A percentile compares a stretch with the other conserved stretches of the same genome.
These are phyloP conservation scores for Menura novaehollandiae DNA, from an alignment of 2,113 vertebrate species.

Conservation along the genomic window DNA sequence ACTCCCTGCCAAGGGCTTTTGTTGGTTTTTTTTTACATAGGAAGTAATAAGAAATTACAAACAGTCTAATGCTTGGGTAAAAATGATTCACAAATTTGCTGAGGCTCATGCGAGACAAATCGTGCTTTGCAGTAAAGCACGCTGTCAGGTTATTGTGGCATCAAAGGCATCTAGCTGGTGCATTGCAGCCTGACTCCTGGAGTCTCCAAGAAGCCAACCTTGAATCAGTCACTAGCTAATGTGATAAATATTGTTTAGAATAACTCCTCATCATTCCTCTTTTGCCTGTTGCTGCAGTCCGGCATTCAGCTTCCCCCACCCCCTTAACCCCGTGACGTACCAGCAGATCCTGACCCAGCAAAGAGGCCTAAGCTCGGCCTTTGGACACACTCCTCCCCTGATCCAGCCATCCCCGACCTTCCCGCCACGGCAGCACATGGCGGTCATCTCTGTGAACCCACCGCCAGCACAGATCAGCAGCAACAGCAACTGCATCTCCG, in stretches of 20 bases:
- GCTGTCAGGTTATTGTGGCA: background rate
- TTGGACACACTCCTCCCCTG: slow-evolving; percentile 90
- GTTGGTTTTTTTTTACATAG: background rate
- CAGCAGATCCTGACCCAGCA: slow-evolving; percentile 96
- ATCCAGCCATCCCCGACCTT: slow-evolving; percentile 86
- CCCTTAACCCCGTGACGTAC: slow-evolving; percentile 92
- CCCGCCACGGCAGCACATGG: slow-evolving; percentile 82
- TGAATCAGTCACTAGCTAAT: background rate
- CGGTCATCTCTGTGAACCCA: slow-evolving; percentile 74
- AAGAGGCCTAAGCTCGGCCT: slow-evolving; percentile 85
- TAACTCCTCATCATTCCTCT: background rate
- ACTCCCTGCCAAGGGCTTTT: background rate
- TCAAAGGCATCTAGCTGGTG: background rate
- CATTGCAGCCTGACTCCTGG: background rate
- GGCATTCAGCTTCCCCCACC: slow-evolving; percentile 91
- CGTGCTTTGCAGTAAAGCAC: background rate
- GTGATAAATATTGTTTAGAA: background rate
- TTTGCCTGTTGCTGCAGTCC: slow-evolving; percentile 75
- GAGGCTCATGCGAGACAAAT: accelerated
- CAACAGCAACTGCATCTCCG: slow-evolving; percentile 69
- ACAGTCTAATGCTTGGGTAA: background rate
- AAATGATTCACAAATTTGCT: background rate
- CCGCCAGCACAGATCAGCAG: slow-evolving; percentile 72
- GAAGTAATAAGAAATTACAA: background rate
- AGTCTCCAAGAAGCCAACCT: background rate